These are phyloP conservation scores for Luscinia luscinia DNA, from an alignment of 2,797 vertebrate genomes.

Conservation along the genomic window DNA sequence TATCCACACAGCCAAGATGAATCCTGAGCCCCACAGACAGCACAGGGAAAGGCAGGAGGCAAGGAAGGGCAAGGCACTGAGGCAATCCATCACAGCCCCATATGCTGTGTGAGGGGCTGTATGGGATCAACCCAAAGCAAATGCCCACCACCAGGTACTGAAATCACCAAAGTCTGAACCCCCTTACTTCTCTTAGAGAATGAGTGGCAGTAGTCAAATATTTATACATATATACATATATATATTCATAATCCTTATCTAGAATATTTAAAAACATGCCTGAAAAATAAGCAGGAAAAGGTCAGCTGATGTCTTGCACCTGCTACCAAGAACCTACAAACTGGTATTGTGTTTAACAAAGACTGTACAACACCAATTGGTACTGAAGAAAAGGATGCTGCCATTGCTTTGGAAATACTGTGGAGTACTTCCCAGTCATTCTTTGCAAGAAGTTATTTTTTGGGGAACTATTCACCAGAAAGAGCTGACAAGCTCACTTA, in stretches of 20 bases:
- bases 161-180: background rate
- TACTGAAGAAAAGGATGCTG: background rate
- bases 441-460: background rate
- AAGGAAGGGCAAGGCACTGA: background rate
- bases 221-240: background rate
- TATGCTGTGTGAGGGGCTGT: background rate
- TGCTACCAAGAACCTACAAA: background rate
- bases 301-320: background rate
- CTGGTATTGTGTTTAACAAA: background rate
- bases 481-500: background rate
- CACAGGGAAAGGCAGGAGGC: background rate
- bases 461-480: background rate
- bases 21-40: background rate
- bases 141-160: background rate
- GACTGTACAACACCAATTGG: background rate
- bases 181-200: background rate
- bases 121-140: background rate
- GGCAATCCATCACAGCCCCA: background rate
- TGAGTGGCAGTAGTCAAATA: background rate
- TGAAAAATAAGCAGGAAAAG: background rate
- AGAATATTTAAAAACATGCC: background rate
- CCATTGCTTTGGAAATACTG: background rate
- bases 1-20: rapidly evolving
- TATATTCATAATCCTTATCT: background rate
- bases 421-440: background rate